phyloP scores from a whole-genome alignment of 2,888 invertebrate genomes.

The Melieria picta region DNA sequence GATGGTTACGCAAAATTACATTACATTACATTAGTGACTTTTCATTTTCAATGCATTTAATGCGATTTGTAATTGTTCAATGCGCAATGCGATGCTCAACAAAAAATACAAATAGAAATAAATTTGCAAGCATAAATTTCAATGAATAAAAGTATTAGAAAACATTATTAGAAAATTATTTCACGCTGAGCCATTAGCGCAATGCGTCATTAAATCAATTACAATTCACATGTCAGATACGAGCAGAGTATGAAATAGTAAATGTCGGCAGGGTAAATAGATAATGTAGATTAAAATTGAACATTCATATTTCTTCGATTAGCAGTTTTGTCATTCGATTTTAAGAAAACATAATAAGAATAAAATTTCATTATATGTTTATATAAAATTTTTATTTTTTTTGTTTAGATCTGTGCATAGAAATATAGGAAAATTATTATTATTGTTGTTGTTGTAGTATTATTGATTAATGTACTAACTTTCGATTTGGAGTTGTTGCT shows the following conservation, averaged over 20 bases:
- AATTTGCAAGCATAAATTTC: background rate
- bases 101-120: background rate
- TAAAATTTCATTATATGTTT: slow-evolving; percentile 36
- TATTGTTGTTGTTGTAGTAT: slow-evolving; percentile 29
- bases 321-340: slow-evolving; percentile 36
- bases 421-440: slow-evolving; percentile 43
- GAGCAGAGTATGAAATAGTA: background rate
- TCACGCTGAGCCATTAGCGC: background rate
- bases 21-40: slow-evolving; percentile 12
- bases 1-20: too few relatives aligned
- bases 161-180: background rate
- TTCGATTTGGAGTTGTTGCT: slow-evolving; percentile 29
- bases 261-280: background rate
- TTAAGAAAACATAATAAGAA: slow-evolving; percentile 4
- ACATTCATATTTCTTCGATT: slow-evolving; percentile 50
- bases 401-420: slow-evolving; percentile 31
- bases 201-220: slow-evolving; percentile 33
- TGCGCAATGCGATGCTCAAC: slow-evolving; percentile 11
- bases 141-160: background rate
- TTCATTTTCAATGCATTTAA: background rate
- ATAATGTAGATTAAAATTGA: slow-evolving; percentile 29
- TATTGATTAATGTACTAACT: slow-evolving; percentile 35
- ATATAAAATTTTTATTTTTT: slow-evolving; percentile 33
- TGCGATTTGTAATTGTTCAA: slow-evolving; percentile 6
- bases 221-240: slow-evolving; percentile 3